These are phyloP conservation scores for Bombylius major DNA, from an alignment of 2,888 invertebrate genomes.

Conservation along the genomic window DNA sequence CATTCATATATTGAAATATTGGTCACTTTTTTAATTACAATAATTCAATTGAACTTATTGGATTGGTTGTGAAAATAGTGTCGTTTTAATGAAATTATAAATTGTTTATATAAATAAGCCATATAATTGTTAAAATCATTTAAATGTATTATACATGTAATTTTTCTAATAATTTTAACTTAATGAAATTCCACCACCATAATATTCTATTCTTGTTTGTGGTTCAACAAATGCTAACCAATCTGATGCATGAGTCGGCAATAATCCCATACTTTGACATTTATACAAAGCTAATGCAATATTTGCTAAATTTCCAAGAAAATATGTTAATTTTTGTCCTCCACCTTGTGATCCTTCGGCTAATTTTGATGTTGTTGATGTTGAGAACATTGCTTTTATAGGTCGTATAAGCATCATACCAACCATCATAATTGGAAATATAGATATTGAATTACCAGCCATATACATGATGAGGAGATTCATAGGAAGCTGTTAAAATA, in stretches of 20 bases:
- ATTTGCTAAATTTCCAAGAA: constrained; percentile 87
- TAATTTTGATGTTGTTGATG: constrained; percentile 83
- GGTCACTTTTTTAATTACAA: too few species aligned
- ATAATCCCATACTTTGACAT: constrained; percentile 93
- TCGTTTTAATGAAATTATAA: background rate
- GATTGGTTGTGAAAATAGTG: too few species aligned
- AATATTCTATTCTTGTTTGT: constrained; percentile 69
- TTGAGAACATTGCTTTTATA: constrained; percentile 85
- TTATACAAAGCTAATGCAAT: constrained; percentile 88
- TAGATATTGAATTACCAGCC: constrained; percentile 98
- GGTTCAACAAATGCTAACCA: constrained; percentile 97
- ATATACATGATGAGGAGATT: constrained; percentile 99
- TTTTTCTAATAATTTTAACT: constrained; percentile 18
- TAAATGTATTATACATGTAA: too few species aligned
- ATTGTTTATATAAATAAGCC: too few species aligned
- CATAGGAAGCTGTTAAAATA: constrained; percentile 65
- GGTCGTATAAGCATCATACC: constrained; percentile 97
- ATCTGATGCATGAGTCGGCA: constrained; percentile 95
- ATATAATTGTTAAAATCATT: too few species aligned
- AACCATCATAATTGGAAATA: constrained; percentile 99
- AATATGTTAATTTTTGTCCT: constrained; percentile 85
- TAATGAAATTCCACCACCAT: constrained; percentile 67
- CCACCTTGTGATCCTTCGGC: constrained; percentile 84
- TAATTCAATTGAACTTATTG: too few species aligned
- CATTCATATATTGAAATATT: too few species aligned